These are phyloP conservation scores for Nudaria mundana DNA, from an alignment of 2,888 invertebrate genomes.

Conservation along the genomic window DNA sequence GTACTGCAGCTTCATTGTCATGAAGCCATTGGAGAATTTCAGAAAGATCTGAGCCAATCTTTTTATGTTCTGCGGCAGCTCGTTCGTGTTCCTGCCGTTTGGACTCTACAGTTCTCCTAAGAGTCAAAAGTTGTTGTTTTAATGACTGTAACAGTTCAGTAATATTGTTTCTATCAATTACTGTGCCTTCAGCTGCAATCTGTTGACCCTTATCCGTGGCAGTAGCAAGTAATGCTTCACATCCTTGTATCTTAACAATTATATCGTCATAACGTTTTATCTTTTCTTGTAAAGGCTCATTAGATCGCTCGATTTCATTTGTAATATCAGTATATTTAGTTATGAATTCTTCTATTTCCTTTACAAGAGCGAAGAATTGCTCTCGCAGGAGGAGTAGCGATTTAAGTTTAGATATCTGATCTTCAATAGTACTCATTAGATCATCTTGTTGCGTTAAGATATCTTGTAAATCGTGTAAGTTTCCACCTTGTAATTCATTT, in stretches of 20 bases:
- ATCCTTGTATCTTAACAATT: constrained; percentile 93
- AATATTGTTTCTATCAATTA: constrained; percentile 92
- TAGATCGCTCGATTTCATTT: constrained; percentile 91
- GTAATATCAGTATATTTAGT: constrained; percentile 93
- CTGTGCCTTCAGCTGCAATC: constrained; percentile 94
- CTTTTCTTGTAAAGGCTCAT: constrained; percentile 91
- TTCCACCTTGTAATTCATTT: constrained; percentile 88
- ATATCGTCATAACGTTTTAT: constrained; percentile 93
- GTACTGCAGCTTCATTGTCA: constrained; percentile 89
- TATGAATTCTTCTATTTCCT: constrained; percentile 93
- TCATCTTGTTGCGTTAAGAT: constrained; percentile 92
- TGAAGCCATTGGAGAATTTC: constrained; percentile 92
- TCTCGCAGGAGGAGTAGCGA: constrained; percentile 91
- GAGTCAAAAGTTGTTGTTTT: constrained; percentile 90
- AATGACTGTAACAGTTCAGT: constrained; percentile 93
- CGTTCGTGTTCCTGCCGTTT: constrained; percentile 93
- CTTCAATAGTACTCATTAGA: constrained; percentile 91
- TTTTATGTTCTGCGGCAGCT: constrained; percentile 93
- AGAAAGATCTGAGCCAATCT: constrained; percentile 91
- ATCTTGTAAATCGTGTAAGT: constrained; percentile 88
- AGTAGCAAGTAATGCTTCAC: constrained; percentile 92
- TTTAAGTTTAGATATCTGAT: constrained; percentile 90
- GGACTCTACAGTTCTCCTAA: constrained; percentile 91
- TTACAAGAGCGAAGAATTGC: constrained; percentile 92
- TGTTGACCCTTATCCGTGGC: constrained; percentile 96